A percentile compares a stretch with the other conserved stretches of the same genome.
These are phyloP conservation scores for Cenopis cana DNA, from an alignment of 2,888 invertebrate species.

Conservation along the genomic window DNA sequence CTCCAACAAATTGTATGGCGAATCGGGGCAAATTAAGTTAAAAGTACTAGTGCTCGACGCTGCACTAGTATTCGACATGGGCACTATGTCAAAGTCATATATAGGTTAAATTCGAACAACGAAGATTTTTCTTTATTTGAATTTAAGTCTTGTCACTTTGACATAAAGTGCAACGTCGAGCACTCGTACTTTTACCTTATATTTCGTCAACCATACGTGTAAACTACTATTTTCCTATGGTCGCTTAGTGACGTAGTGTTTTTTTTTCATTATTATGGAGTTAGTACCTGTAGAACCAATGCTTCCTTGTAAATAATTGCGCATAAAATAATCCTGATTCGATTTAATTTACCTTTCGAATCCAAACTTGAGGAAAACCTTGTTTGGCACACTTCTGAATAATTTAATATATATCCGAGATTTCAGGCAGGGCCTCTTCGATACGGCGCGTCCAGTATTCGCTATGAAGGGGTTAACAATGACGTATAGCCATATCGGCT, in stretches of 20 bases:
- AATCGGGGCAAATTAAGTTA: too few relatives aligned
- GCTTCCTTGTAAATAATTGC: background rate
- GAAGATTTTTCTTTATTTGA: too few relatives aligned
- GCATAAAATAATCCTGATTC: background rate
- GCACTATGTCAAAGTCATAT: too few relatives aligned
- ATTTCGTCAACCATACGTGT: too few relatives aligned
- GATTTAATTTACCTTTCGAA: background rate
- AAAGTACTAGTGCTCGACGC: too few relatives aligned
- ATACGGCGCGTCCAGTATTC: background rate
- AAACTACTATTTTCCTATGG: background rate
- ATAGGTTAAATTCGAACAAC: too few relatives aligned
- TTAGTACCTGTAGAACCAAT: constrained; percentile 24
- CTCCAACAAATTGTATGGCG: too few relatives aligned
- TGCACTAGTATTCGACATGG: too few relatives aligned
- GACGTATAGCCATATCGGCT: background rate
- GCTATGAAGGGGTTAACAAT: background rate
- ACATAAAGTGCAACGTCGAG: too few relatives aligned
- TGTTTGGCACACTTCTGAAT: background rate
- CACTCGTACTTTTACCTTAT: too few relatives aligned
- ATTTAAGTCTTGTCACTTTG: too few relatives aligned
- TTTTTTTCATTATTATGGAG: constrained; percentile 5
- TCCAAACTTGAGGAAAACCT: background rate
- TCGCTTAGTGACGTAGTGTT: constrained; percentile 4
- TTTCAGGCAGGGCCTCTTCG: background rate
- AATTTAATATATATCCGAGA: background rate